A percentile compares a stretch with the other conserved stretches of the same genome.
phyloP scores from a whole-genome alignment of 2,113 vertebrate genomes.

The Osmerus eperlanus region DNA sequence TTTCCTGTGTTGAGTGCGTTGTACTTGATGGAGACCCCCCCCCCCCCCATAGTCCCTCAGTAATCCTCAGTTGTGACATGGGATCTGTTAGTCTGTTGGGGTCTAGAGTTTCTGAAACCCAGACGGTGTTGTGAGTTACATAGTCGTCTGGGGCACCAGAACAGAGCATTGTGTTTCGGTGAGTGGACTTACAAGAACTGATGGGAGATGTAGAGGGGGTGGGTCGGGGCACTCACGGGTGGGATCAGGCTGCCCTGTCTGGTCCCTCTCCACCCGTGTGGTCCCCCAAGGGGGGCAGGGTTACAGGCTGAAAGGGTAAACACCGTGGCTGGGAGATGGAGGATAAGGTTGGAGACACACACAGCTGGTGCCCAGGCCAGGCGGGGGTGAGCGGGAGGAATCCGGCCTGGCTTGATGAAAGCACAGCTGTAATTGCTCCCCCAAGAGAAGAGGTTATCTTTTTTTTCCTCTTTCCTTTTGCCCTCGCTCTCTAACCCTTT shows the following conservation, averaged over 20 bases:
- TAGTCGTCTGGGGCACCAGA: neutral
- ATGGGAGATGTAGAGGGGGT: neutral
- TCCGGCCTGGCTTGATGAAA: conserved; percentile 61
- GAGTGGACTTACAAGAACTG: conserved; percentile 1
- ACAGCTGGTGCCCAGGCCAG: conserved; percentile 39
- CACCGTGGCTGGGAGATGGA: conserved; percentile 27
- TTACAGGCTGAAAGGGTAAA: conserved; percentile 54
- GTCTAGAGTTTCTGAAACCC: neutral
- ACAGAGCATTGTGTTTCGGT: neutral
- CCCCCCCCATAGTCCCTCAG: conserved; percentile 4
- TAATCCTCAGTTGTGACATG: conserved; percentile 13
- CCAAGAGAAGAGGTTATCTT: conserved; percentile 54
- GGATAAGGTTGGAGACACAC: neutral
- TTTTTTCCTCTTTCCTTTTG: conserved; percentile 15
- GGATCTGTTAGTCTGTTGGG: neutral
- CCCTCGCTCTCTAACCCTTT: conserved; percentile 35
- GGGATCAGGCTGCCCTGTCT: conserved; percentile 10
- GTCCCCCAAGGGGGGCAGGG: conserved; percentile 22
- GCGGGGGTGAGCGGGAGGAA: conserved; percentile 21
- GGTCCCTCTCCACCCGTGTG: conserved; percentile 14
- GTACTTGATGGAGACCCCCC: neutral
- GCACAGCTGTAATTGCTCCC: conserved; percentile 63
- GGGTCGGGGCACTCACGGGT: neutral
- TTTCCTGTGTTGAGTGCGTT: conserved; percentile 20
- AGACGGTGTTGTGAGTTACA: conserved; percentile 4